Percentiles rank a stretch among this genome's conserved stretches.
phyloP scores from a whole-genome alignment of 2,888 invertebrate species.

The Yponomeuta sedellus region DNA sequence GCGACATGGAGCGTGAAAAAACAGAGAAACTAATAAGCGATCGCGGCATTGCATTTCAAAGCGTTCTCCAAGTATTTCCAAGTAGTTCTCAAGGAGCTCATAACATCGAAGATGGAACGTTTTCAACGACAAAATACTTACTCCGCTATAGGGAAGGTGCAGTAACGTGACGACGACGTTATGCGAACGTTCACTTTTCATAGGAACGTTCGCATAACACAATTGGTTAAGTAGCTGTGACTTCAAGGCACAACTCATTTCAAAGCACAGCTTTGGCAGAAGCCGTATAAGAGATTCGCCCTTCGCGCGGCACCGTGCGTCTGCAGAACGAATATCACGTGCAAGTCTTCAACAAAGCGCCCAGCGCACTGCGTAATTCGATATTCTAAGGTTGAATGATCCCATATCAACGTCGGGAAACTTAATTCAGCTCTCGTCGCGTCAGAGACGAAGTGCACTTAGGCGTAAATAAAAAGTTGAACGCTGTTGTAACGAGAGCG shows the following conservation, averaged over 20 bases:
- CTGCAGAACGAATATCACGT: conserved; percentile 62
- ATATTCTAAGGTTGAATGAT: conserved; percentile 73
- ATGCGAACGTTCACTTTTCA: not conserved
- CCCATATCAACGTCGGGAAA: conserved; percentile 72
- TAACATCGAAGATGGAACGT: conserved; percentile 17
- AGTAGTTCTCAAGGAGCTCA: conserved; percentile 22
- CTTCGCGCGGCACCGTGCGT: not conserved
- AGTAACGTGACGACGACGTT: not conserved
- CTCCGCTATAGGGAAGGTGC: not conserved
- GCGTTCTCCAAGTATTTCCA: conserved; percentile 18
- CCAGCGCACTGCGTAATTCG: conserved; percentile 69
- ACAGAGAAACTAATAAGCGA: conserved; percentile 23
- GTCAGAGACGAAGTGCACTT: conserved; percentile 70
- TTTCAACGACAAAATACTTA: conserved; percentile 6
- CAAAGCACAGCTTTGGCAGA: not conserved
- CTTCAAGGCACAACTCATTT: conserved; percentile 21
- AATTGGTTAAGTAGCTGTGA: not conserved
- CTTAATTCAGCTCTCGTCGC: conserved; percentile 70
- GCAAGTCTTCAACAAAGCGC: conserved; percentile 59
- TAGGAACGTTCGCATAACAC: not conserved
- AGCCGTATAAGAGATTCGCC: not conserved
- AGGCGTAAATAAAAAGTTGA: conserved; percentile 75
- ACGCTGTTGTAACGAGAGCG: conserved; percentile 61
- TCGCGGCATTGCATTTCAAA: conserved; percentile 27
- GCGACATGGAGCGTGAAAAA: conserved; percentile 18